Base-by-base conservation (phyloP, 2,888 invertebrate species). In the Cremastinae sp. region DNA sequence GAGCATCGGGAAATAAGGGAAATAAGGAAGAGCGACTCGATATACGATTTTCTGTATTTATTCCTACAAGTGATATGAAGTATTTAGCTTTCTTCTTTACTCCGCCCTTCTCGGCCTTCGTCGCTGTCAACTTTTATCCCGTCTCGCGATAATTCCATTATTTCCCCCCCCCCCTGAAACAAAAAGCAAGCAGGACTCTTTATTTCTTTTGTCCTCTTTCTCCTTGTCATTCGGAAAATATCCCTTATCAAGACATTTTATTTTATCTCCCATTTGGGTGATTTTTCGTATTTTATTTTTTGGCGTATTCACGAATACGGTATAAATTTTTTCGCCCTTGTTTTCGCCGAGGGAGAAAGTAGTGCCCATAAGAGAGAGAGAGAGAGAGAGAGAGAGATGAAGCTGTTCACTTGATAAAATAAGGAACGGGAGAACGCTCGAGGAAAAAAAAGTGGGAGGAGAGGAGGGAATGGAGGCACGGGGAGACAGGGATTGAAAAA, bases 1-100 rank as follows among this genome's bases (percentile, higher is more conserved):
- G 34, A 38, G 28, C 47, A 16, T 18, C 4, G 38, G 28, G 16
- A 36, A 0, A 34, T 45, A 10, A 12, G 18, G 8, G 36, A 38
- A 34, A 58, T 51, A 53, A 12, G 22, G 36, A 41, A 51, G 58
- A 41, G 28, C n/a, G 36, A 49, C 38, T 28, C 28, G 34, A 9
- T 47, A 18, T 36, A 47, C 14, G 38, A 0, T 34, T 28, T n/a
- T 34, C n/a, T 28, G 16, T 16, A 18, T 12, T 28, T 49, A 22
- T 41, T 65, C 20, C 1, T 38, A 16, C 36, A 38, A 49, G n/a
- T 3, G 2, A 68, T 38, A 58, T 16, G 10, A 41, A 65, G 53
- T 53, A 53, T 65, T 64, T 64, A 43, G 43, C 28, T 62, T 54
- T 65, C 61, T 22, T 53, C 5, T 64, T n/a, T 41, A 20, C 34